Evolutionary conservation across 2,113 vertebrate species (phyloP), one percentile per base, ranked within the genome.

Genomic region (Oncorhynchus masou): DNA sequence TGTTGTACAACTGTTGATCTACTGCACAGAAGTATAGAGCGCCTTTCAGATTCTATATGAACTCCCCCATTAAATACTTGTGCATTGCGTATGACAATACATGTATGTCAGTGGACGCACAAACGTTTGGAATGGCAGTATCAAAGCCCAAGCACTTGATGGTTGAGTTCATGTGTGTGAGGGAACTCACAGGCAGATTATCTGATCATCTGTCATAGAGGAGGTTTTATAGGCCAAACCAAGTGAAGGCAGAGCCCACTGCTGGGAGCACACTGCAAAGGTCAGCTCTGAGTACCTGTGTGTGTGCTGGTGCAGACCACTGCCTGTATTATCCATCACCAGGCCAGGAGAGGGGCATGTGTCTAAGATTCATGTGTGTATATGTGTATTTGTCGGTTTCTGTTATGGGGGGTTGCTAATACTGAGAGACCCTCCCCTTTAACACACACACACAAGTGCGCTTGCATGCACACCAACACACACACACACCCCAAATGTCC

Each of bases 221-320:
- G 82, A 75, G 84, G 81, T 84, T 87, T 87, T 87, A 82, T 77
- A 85, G 85, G 74, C 81, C 68, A 2, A 72, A 87, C 39, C 82
- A 70, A 83, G 82, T 81, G 83, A 84, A 88, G 90, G 81, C 80
- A 82, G 68, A 81, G 85, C 80, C 81, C 78, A 87, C 84, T 86
- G 84, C 90, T 88, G 86, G 86, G 84, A 88, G 90, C 84, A 25
- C 85, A 78, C 84, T 73, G 88, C 86, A 93, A 93, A 94, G 92
- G 92, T 94, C 91, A 93, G 83, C 29, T 73, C 90, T 84, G 86
- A 91, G 91, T 92, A 93, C 89, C 89, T 92, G 91, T 86, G 84
- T 93, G 92, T 90, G 91, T 92, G 75, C 87, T 92, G 92, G 91
- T 94, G 93, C 93, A 93, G 91, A 94, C 93, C 93, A 92, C 85